Percentiles rank a stretch among this genome's conserved stretches.
Evolutionary conservation across 2,113 vertebrate genomes (phyloP).

Genomic region (Hippocampus guttulatus): DNA sequence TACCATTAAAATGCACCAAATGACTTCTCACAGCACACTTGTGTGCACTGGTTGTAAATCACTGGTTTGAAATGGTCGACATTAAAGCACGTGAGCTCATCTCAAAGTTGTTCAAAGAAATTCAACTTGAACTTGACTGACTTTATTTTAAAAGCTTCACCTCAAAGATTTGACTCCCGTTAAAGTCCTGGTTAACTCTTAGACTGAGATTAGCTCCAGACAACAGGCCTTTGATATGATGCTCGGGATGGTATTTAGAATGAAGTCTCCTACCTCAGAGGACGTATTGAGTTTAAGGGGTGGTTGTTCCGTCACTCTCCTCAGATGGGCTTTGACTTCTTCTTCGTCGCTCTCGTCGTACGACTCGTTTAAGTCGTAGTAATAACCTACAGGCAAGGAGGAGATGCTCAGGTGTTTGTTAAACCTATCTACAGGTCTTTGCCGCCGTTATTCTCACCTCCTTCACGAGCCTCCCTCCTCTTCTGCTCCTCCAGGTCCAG

Average conservation of each 20-base stretch:
- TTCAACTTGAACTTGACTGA: too few relatives aligned
- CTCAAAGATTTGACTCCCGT: too few relatives aligned
- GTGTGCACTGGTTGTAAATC: too few relatives aligned
- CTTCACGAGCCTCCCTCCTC: constrained; percentile 87
- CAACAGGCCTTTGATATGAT: too few relatives aligned
- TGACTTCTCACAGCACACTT: too few relatives aligned
- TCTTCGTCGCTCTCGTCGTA: constrained; percentile 96
- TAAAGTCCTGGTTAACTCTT: background rate
- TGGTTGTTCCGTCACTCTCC: constrained; percentile 87
- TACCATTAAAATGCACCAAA: too few relatives aligned
- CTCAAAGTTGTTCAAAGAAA: too few relatives aligned
- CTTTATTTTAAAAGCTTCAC: too few relatives aligned
- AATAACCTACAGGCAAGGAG: constrained; percentile 78
- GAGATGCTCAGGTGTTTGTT: background rate
- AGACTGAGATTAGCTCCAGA: background rate
- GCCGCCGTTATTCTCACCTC: constrained; percentile 71
- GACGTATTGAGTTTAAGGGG: constrained; percentile 90
- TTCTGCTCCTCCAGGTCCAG: constrained; percentile 90
- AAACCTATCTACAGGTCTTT: background rate
- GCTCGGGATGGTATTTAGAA: background rate
- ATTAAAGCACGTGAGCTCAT: too few relatives aligned
- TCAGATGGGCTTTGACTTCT: constrained; percentile 90
- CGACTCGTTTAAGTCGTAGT: constrained; percentile 92
- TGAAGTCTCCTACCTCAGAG: constrained; percentile 77
- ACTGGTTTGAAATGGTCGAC: too few relatives aligned